Evolutionary conservation across 2,888 invertebrate species (phyloP), one percentile per base, ranked within the genome.

Genomic region (Tortrix viridana): DNA sequence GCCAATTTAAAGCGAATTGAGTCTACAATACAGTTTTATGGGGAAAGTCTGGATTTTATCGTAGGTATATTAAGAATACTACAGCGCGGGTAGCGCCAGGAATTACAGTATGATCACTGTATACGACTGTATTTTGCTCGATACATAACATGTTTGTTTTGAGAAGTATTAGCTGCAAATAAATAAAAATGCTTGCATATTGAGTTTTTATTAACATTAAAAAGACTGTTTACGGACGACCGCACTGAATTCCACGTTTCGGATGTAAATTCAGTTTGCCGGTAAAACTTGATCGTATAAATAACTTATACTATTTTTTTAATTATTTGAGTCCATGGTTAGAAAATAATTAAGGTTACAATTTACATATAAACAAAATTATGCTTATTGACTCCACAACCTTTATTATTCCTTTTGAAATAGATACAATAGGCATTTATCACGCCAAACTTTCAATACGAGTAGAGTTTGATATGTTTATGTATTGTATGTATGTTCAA

Each of bases 101-200:
- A 50, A 50, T 50, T n/a, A 37, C 50, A 12, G 50, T 50, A 19
- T 26, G 18, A 19, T 37, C 19, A 19, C 50, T 50, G 37, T 50
- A 37, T 50, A 50, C 37, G 37, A 19, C 19, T 14, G 49, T 20
- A 50, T 50, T 50, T 50, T 50, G 19, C 18, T 50, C 5, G 26
- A 26, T 44, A 3, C n/a, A 47, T 32, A 37, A 55, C 14, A 14
- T 5, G 32, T 46, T 18, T 19, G 37, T 19, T 46, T 12, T 19
- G 18, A 12, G 32, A 26, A n/a, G 20, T 20, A 47, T 7, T n/a
- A 20, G 47, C 5, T 47, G 37, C 32, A 5, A 20, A 47, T 32
- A 32, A 32, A 32, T 12, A 32, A 32, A 32, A 32, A 32, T 12
- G 26, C 0, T 26, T 26, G 26, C 26, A 26, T n/a, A 16, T 20